Evolutionary conservation across 2,113 vertebrate genomes (phyloP).

Genomic region (Mobula birostris): DNA sequence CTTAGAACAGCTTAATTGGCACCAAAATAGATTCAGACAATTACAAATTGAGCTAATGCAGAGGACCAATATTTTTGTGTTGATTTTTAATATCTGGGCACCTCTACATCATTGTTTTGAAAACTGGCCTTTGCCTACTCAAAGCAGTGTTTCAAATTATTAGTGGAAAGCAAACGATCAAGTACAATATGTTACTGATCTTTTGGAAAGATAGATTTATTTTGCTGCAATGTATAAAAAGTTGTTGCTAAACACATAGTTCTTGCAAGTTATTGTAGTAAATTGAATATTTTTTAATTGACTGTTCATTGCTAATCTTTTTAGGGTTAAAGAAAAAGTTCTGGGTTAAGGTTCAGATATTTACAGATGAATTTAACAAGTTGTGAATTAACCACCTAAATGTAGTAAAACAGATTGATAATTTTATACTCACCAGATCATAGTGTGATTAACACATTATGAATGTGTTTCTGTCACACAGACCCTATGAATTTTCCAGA

Average conservation of each 20-base stretch:
- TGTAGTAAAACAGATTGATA: not conserved
- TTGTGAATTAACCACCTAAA: not conserved
- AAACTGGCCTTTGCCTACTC: no score
- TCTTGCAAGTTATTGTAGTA: not conserved
- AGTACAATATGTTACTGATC: not conserved
- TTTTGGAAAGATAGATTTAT: not conserved
- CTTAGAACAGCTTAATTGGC: not conserved
- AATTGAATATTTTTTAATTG: not conserved
- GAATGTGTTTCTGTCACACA: conserved; percentile 58
- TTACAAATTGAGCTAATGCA: not conserved
- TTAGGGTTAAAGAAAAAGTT: not conserved
- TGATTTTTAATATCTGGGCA: not conserved
- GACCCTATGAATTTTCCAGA: conserved; percentile 49
- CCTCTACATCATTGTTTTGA: not conserved
- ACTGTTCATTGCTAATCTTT: not conserved
- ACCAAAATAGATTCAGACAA: not conserved
- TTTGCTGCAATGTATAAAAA: not conserved
- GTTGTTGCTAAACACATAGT: not conserved
- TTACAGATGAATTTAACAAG: not conserved
- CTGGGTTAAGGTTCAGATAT: not conserved
- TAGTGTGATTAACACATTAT: conserved; percentile 36
- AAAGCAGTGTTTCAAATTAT: not conserved
- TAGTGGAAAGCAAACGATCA: not conserved
- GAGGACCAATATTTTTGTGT: not conserved
- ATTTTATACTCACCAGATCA: not conserved